A percentile compares a stretch with the other conserved stretches of the same genome.
Conservation (phyloP, 92 coral and sea anemone species). For the Palythoa caribaeorum region DNA sequence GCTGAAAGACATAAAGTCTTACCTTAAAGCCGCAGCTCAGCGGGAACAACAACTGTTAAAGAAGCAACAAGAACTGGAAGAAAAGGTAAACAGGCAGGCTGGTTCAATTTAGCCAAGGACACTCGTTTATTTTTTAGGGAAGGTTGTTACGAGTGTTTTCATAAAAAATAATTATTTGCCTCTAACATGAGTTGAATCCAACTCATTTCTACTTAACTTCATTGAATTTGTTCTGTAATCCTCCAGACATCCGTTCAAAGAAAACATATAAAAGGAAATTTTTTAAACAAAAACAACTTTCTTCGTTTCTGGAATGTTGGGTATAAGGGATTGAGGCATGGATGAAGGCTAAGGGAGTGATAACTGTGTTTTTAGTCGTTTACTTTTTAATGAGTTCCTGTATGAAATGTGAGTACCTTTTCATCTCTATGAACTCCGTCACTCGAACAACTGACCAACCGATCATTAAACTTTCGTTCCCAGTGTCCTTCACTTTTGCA, state of each 20-base stretch:
- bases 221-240: too few relatives aligned
- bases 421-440: background rate
- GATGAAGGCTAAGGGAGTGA: background rate
- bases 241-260: background rate
- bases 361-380: background rate
- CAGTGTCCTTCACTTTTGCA: too few relatives aligned
- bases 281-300: background rate
- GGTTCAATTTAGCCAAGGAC: background rate
- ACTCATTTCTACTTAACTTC: too few relatives aligned
- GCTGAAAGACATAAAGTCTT: conserved; percentile 90
- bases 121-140: background rate
- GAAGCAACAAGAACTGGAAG: conserved; percentile 93
- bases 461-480: too few relatives aligned
- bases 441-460: background rate
- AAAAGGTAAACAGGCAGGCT: conserved; percentile 70
- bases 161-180: too few relatives aligned
- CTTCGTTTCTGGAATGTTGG: too few relatives aligned
- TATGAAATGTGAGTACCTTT: background rate
- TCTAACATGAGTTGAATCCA: too few relatives aligned
- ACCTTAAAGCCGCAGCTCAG: conserved; percentile 91
- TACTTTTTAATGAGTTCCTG: background rate
- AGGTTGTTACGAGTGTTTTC: background rate
- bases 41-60: conserved; percentile 84
- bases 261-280: too few relatives aligned
- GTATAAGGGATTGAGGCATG: background rate